These are phyloP conservation scores for Nesoenas mayeri DNA, from an alignment of 2,113 vertebrate species.

Conservation along the genomic window DNA sequence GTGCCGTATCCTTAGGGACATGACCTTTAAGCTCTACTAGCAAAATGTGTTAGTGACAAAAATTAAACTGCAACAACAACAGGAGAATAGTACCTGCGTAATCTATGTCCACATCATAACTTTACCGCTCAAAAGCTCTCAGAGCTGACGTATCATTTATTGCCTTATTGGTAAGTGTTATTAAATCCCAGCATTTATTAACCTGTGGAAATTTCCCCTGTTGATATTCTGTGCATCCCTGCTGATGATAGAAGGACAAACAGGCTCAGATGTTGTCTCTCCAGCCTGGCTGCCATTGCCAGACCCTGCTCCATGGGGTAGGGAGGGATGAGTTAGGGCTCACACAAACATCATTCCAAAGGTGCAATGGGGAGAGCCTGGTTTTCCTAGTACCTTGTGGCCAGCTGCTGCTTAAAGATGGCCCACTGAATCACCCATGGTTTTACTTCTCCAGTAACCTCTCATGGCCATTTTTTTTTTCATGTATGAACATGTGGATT, in stretches of 20 bases:
- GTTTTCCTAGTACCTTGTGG: not conserved
- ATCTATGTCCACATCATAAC: not conserved
- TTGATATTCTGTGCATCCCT: not conserved
- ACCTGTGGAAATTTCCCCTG: not conserved
- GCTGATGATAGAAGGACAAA: not conserved
- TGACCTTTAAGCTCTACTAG: slow-evolving; percentile 39
- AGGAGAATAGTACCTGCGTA: not conserved
- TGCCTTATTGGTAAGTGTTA: not conserved
- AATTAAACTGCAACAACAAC: not conserved
- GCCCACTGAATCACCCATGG: not conserved
- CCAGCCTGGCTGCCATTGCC: not conserved
- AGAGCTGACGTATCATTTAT: not conserved
- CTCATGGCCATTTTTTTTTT: not conserved
- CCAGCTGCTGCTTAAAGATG: not conserved
- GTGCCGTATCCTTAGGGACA: not conserved
- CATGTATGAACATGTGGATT: not conserved
- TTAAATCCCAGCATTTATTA: not conserved
- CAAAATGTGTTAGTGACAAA: slow-evolving; percentile 37
- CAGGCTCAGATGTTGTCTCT: not conserved
- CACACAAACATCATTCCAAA: not conserved
- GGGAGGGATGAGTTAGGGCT: not conserved
- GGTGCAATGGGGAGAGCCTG: accelerated
- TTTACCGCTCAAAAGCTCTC: not conserved
- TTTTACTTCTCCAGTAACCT: not conserved
- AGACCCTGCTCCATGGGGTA: not conserved